These are phyloP conservation scores for Drosophila orena DNA, from an alignment of 1,140 invertebrate species.

Conservation along the genomic window DNA sequence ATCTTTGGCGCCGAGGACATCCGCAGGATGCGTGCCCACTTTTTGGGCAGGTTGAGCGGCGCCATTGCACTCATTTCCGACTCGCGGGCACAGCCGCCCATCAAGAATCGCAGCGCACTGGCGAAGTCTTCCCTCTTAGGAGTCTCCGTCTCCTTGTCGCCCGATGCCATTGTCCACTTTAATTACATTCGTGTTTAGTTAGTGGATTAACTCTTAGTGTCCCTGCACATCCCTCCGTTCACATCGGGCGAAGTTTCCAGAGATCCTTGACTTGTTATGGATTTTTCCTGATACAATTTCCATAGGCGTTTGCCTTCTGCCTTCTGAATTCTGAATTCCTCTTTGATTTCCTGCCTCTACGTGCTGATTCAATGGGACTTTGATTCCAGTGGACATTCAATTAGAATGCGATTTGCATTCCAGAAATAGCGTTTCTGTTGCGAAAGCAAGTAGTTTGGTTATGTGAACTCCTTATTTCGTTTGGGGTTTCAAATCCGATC, in stretches of 20 bases:
- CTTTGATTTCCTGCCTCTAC: constrained; percentile 3
- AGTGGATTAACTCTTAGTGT: constrained; percentile 25
- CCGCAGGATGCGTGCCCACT: constrained; percentile 87
- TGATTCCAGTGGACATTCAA: constrained; percentile 1
- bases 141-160: constrained; percentile 50
- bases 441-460: background rate
- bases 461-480: background rate
- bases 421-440: background rate
- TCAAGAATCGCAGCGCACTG: constrained; percentile 68
- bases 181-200: constrained; percentile 52
- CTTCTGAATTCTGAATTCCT: no score
- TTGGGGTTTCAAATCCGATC: background rate
- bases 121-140: constrained; percentile 68
- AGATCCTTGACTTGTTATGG: constrained; percentile 7
- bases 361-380: background rate
- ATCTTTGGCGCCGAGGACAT: constrained; percentile 83
- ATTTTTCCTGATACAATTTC: constrained; percentile 1
- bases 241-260: constrained; percentile 3
- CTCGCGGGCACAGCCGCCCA: constrained; percentile 66
- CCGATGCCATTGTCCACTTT: constrained; percentile 34
- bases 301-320: constrained; percentile 5
- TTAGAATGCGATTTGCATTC: no score
- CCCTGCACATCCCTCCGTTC: background rate
- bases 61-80: constrained; percentile 76
- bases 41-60: constrained; percentile 85